Percentiles rank a stretch among this genome's conserved stretches.
Conservation (phyloP, 2,888 invertebrate genomes). For the Cerastis leucographa region DNA sequence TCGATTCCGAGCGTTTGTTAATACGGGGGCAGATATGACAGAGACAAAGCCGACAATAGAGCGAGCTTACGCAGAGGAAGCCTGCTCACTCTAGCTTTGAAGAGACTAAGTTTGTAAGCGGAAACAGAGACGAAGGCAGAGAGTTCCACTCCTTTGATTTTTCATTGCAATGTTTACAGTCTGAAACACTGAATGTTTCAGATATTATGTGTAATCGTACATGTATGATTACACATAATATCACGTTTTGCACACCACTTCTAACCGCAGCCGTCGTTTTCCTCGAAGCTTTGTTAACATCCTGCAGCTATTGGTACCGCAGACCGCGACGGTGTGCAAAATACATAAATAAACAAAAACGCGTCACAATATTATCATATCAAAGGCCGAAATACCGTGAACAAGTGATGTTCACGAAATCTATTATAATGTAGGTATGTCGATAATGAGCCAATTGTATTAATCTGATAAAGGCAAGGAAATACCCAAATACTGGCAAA, state of each 20-base stretch:
- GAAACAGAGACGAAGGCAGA: too few relatives aligned
- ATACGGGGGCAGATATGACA: too few relatives aligned
- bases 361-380: conserved; percentile 1
- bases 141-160: too few relatives aligned
- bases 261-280: background rate
- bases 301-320: background rate
- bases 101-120: too few relatives aligned
- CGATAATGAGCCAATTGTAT: background rate
- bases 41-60: too few relatives aligned
- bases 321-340: conserved; percentile 19
- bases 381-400: background rate
- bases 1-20: too few relatives aligned
- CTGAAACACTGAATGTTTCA: background rate
- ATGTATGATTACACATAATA: background rate
- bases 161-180: background rate
- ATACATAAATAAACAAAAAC: conserved; percentile 2
- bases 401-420: background rate
- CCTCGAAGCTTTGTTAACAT: background rate
- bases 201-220: too few relatives aligned
- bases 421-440: background rate
- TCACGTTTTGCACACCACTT: conserved; percentile 36
- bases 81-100: too few relatives aligned
- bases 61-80: too few relatives aligned
- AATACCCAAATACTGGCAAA: conserved; percentile 2
- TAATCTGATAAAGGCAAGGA: background rate